Evolutionary conservation across 2,113 vertebrate species (phyloP).

Genomic region (Pyxicephalus adspersus): DNA sequence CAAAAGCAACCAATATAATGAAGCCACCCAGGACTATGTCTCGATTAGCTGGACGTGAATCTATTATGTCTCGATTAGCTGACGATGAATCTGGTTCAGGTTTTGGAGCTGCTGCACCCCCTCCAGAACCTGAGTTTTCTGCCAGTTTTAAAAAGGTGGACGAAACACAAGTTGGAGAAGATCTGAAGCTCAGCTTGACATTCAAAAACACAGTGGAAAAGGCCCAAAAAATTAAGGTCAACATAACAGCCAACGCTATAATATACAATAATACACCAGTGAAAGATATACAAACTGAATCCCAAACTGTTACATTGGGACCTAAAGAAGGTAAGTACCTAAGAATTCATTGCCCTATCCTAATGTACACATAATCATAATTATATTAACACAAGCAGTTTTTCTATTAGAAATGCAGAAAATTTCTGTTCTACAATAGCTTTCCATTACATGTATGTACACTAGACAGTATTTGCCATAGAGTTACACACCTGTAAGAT

Average conservation of each 20-base stretch:
- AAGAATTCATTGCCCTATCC: neutral
- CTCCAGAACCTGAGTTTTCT: constrained; percentile 63
- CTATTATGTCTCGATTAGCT: neutral
- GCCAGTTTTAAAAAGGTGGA: constrained; percentile 68
- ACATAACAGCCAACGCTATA: constrained; percentile 75
- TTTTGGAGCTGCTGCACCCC: constrained; percentile 48
- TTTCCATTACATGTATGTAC: no score
- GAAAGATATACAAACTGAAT: constrained; percentile 69
- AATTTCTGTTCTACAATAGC: no score
- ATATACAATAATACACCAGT: constrained; percentile 72
- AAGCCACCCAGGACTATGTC: neutral
- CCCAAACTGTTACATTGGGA: constrained; percentile 61
- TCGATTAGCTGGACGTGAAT: neutral
- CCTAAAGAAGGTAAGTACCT: constrained; percentile 70
- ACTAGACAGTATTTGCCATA: no score
- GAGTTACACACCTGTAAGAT: no score
- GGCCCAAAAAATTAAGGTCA: constrained; percentile 61
- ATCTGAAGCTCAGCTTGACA: constrained; percentile 66
- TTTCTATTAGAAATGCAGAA: no score
- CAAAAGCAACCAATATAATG: constrained; percentile 70
- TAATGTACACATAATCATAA: neutral
- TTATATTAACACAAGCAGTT: no score
- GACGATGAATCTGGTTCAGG: no score
- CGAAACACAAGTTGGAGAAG: constrained; percentile 67
- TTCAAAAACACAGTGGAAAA: constrained; percentile 68